Percentiles rank a stretch among this genome's conserved stretches.
These are phyloP conservation scores for Crematogaster levior DNA, from an alignment of 2,888 invertebrate species.

Conservation along the genomic window DNA sequence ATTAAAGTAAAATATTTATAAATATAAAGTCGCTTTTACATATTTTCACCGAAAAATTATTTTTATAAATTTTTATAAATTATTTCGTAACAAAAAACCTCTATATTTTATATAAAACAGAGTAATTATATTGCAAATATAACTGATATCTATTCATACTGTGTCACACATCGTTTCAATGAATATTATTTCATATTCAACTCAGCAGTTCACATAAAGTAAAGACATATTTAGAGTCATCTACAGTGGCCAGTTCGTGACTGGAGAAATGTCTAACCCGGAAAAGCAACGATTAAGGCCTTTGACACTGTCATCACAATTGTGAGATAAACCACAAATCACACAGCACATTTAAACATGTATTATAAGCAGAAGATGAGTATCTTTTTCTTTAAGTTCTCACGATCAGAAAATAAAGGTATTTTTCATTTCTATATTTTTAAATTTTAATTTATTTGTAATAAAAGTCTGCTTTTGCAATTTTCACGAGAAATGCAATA, in stretches of 20 bases:
- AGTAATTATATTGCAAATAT: not conserved
- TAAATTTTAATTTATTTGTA: not conserved
- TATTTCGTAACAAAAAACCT: not conserved
- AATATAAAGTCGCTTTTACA: not conserved
- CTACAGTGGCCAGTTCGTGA: not conserved
- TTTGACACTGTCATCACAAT: conserved; percentile 20
- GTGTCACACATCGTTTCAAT: not conserved
- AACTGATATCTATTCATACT: not conserved
- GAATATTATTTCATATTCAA: conserved; percentile 11
- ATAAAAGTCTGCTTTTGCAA: not conserved
- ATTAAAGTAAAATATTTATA: not conserved
- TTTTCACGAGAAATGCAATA: not conserved
- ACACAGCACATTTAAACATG: too few species aligned
- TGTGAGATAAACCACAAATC: conserved; percentile 19
- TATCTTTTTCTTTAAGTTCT: not conserved
- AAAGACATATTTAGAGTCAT: not conserved
- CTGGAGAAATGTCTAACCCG: not conserved
- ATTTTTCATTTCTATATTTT: not conserved
- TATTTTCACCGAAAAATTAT: not conserved
- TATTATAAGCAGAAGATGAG: not conserved
- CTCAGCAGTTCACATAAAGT: not conserved
- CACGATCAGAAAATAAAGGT: not conserved
- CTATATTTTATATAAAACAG: not conserved
- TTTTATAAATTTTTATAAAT: conserved; percentile 3
- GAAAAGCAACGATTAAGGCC: conserved; percentile 16